These are phyloP conservation scores for Anguilla rostrata DNA, from an alignment of 2,113 vertebrate species.

Conservation along the genomic window DNA sequence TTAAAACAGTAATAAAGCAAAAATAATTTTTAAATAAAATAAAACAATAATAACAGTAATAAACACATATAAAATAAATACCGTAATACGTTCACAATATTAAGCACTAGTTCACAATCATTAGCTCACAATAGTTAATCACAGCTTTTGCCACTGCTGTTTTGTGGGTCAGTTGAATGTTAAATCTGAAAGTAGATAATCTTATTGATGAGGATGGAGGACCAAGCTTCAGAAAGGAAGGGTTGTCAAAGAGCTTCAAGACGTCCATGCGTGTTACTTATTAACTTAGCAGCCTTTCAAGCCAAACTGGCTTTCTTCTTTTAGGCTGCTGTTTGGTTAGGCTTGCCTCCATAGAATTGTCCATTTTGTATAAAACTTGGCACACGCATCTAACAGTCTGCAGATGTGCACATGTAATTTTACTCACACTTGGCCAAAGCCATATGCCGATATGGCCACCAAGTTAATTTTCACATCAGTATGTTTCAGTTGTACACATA, in stretches of 20 bases:
- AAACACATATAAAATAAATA: too few relatives aligned
- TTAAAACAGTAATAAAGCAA: too few relatives aligned
- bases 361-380: too few relatives aligned
- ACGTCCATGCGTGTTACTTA: too few relatives aligned
- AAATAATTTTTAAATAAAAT: too few relatives aligned
- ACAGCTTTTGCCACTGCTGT: not conserved
- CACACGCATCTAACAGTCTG: not conserved
- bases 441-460: not conserved
- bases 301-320: not conserved
- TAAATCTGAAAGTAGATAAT: not conserved
- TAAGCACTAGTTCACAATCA: too few relatives aligned
- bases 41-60: too few relatives aligned
- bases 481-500: not conserved
- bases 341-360: too few relatives aligned
- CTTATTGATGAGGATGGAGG: not conserved
- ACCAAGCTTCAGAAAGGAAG: not conserved
- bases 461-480: not conserved
- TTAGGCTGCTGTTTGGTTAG: not conserved
- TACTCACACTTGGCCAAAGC: not conserved
- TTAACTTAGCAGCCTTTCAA: not conserved
- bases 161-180: not conserved
- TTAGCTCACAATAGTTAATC: too few relatives aligned
- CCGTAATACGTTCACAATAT: too few relatives aligned
- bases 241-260: not conserved
- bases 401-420: not conserved